Evolutionary conservation across 2,888 invertebrate genomes (phyloP), one percentile per base, ranked within the genome.

Genomic region (Trissolcus brochymenae): DNA sequence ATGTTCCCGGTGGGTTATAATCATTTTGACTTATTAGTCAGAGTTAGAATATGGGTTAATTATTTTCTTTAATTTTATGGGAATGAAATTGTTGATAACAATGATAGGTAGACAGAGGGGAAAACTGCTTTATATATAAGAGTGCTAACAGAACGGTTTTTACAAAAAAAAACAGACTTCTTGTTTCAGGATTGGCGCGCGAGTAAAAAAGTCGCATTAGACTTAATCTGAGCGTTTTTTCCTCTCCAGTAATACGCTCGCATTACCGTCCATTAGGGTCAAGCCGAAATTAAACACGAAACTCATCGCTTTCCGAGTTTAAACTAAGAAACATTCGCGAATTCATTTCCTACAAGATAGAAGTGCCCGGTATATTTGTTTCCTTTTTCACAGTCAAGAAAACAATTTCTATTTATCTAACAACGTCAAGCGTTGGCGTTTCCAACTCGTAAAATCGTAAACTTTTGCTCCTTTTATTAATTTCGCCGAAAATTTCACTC

Each of bases 261-360:
- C 68, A 73, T 73, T 77, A 65, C 60, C 72, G 55, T 68, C 64
- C 65, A 68, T 72, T 67, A 72, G 51, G 43, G 50, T 19, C 46
- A 21, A 59, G 17, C 49, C 35, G 49, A 66, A 77, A 76, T 54
- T 56, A 62, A 54, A 35, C 53, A 43, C 49, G 55, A 57, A 59
- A 50, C 67, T 60, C 64, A 14, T 41, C 56, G 70, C 65, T 13
- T 21, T 3, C 35, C 16, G 13, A 49, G 55, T 50, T 65, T 57
- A 55, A 51, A 51, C 29, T 61, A 53, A 59, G 67, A 71, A 76
- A 72, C 71, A 66, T 71, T 62, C 54, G 56, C 62, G 53, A 65
- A 71, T 71, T 71, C 35, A 71, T 76, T 71, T 67, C 53, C 66
- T 49, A 41, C 60, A 35, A 54, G 55, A 61, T 60, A 55, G 59